Evolutionary conservation across 2,797 vertebrate genomes (phyloP), one percentile per base, ranked within the genome.

Genomic region (Pelodytes ibericus): DNA sequence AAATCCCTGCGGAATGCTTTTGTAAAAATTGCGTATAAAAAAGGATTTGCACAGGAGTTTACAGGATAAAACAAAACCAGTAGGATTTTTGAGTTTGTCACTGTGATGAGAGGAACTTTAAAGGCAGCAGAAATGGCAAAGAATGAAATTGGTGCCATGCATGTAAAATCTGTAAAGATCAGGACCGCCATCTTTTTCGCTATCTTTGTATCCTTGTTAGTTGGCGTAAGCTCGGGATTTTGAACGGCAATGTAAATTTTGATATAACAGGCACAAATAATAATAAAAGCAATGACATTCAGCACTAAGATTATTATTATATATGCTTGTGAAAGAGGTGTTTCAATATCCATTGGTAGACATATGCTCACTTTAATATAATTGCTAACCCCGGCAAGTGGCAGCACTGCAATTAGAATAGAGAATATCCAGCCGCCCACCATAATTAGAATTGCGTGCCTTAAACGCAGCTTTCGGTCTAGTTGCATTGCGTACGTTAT

Each of bases 341-440:
- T 91, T 86, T 97, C 94, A 0, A 97, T 95, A 80, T 96, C 95
- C 96, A 97, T 96, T 18, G 96, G 96, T 63, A 98, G 87, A 51
- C 95, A 96, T 78, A 98, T 96, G 87, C 95, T 96, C 83, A 98
- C 95, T 82, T 96, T 97, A 87, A 91, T 93, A 89, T 98, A 97
- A 60, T 87, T 96, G 89, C 95, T 98, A 81, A 98, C 89, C 0
- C 96, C 95, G 4, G 95, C 26, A 1, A 98, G 91, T 2, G 96
- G 96, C 83, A 98, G 84, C 57, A 84, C 31, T 0, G 95, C 95
- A 0, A 95, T 92, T 10, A 94, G 71, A 3, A 94, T 69, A 30
- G 95, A 93, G 82, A 96, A 94, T 2, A 86, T 67, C 96, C 96
- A 98, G 13, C 96, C 96, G 0, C 82, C 92, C 0, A 83, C 90